Evolutionary conservation across 2,888 invertebrate species (phyloP).

Genomic region (Tachystola acroxantha): DNA sequence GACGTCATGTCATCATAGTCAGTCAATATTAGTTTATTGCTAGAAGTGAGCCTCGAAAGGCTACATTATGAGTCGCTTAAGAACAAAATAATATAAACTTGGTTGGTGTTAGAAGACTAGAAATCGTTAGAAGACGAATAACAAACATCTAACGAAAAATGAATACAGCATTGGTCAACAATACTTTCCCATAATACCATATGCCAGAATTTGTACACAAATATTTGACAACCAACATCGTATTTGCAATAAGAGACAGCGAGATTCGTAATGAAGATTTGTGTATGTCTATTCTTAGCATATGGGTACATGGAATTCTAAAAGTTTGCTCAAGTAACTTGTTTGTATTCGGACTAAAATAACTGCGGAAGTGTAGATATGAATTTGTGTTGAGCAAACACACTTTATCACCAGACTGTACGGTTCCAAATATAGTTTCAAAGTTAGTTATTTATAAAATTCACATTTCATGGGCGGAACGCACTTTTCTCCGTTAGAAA

Average conservation of each 20-base stretch:
- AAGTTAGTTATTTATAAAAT: not conserved
- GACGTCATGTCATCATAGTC: too few relatives aligned
- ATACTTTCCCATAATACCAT: conserved; percentile 15
- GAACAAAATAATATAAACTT: too few relatives aligned
- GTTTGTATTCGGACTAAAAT: conserved; percentile 42
- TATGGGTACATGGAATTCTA: conserved; percentile 8
- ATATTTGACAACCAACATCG: conserved; percentile 14
- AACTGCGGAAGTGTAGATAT: conserved; percentile 50
- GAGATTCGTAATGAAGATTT: conserved; percentile 4
- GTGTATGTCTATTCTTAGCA: conserved; percentile 1
- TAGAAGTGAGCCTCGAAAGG: too few relatives aligned
- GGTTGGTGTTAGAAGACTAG: too few relatives aligned
- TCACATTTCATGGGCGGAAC: too few relatives aligned
- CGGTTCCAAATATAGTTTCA: conserved; percentile 19
- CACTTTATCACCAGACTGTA: conserved; percentile 28
- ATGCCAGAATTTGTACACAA: conserved; percentile 11
- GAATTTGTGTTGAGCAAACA: conserved; percentile 48
- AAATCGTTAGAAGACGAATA: too few relatives aligned
- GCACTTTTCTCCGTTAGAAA: too few relatives aligned
- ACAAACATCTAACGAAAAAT: not conserved
- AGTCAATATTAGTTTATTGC: too few relatives aligned
- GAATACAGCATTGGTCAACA: conserved; percentile 1
- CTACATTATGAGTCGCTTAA: too few relatives aligned
- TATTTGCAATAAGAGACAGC: conserved; percentile 8
- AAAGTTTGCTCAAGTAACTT: conserved; percentile 18